phyloP scores from a whole-genome alignment of 2,797 vertebrate genomes.

The Lophotriccus pileatus region DNA sequence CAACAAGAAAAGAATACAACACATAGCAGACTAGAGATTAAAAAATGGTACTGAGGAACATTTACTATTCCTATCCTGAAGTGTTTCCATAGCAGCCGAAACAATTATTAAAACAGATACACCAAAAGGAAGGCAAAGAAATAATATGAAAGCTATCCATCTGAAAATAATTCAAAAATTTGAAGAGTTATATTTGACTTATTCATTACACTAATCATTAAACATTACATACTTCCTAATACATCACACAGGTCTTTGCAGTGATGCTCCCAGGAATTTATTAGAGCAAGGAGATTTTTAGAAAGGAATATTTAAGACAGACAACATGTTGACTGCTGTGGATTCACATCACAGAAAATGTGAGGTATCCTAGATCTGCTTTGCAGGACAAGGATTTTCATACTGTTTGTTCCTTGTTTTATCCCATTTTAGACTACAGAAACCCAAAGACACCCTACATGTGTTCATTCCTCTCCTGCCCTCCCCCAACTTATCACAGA shows the following conservation, averaged over 20 bases:
- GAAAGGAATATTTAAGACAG: background rate
- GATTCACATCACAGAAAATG: background rate
- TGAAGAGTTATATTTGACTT: background rate
- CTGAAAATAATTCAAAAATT: background rate
- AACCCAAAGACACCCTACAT: background rate
- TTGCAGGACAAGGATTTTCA: background rate
- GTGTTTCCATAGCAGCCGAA: conserved; percentile 62
- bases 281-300: background rate
- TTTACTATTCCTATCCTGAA: conserved; percentile 38
- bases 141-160: background rate
- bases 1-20: background rate
- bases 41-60: background rate
- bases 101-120: conserved; percentile 50
- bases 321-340: background rate
- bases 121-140: conserved; percentile 5
- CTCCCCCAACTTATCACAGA: background rate
- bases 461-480: background rate
- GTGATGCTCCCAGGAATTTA: background rate
- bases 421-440: background rate
- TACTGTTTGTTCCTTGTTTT: background rate
- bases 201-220: background rate
- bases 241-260: background rate
- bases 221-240: background rate
- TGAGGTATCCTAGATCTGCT: background rate
- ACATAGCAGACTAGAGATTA: background rate